Evolutionary conservation across 2,797 vertebrate genomes (phyloP).

Genomic region (Thripadectes ignobilis): DNA sequence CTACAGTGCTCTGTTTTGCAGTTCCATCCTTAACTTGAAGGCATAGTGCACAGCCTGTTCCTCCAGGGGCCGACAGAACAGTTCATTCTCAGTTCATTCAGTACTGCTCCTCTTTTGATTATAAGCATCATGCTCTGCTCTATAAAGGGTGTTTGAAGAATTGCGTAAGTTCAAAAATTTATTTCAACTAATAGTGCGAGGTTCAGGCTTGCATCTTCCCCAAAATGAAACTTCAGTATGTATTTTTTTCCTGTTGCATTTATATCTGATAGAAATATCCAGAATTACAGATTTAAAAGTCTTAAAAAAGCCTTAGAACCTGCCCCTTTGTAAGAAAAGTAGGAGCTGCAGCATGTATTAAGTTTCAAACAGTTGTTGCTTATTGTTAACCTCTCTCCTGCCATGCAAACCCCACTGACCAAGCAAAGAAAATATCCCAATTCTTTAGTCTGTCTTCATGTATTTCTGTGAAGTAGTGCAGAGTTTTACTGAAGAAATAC

Average conservation of each 20-base stretch:
- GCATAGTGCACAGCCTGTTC: neutral
- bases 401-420: neutral
- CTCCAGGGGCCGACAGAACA: neutral
- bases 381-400: neutral
- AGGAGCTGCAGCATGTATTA: neutral
- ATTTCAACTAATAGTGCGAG: neutral
- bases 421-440: neutral
- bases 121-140: neutral
- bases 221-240: neutral
- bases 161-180: neutral
- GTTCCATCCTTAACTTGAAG: neutral
- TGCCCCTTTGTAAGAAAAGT: neutral
- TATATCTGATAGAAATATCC: neutral
- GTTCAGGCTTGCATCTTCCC: neutral
- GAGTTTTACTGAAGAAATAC: neutral
- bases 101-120: conserved; percentile 11
- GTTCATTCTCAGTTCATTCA: neutral
- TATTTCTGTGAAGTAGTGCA: neutral
- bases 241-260: neutral
- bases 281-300: neutral
- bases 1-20: neutral
- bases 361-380: neutral
- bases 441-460: neutral
- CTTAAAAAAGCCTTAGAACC: neutral
- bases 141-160: neutral